A percentile compares a stretch with the other conserved stretches of the same genome.
Evolutionary conservation across 2,888 invertebrate species (phyloP).

Genomic region (Stomorhina lunata): DNA sequence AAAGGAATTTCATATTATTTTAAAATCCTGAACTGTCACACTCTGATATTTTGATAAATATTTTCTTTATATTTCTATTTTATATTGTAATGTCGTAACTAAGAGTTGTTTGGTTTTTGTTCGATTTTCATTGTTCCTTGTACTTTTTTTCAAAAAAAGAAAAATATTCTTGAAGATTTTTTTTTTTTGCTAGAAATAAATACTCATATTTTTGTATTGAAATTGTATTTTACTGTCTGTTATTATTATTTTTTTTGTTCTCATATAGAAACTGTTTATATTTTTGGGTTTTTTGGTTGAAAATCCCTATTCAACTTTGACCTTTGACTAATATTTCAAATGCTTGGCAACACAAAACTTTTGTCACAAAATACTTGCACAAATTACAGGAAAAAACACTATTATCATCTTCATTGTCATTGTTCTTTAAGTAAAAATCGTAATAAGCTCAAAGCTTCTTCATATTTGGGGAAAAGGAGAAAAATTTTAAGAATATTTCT

Average conservation of each 20-base stretch:
- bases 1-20: neutral
- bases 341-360: neutral
- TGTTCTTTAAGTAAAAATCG: neutral
- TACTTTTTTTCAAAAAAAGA: neutral
- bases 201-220: neutral
- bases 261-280: neutral
- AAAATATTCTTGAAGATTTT: neutral
- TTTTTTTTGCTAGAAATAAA: too few species aligned
- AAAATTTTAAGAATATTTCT: too few species aligned
- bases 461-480: too few species aligned
- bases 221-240: neutral
- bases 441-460: too few species aligned
- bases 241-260: neutral
- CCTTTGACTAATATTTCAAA: constrained; percentile 50
- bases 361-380: neutral
- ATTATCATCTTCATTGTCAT: neutral
- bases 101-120: neutral
- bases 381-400: neutral
- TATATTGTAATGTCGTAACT: neutral
- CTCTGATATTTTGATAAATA: constrained; percentile 13
- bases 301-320: constrained; percentile 53
- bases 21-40: constrained; percentile 15
- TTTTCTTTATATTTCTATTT: neutral
- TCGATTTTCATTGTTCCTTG: neutral
- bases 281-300: neutral